These are phyloP conservation scores for Rhagoletis zephyria DNA, from an alignment of 1,140 invertebrate genomes.

Conservation along the genomic window DNA sequence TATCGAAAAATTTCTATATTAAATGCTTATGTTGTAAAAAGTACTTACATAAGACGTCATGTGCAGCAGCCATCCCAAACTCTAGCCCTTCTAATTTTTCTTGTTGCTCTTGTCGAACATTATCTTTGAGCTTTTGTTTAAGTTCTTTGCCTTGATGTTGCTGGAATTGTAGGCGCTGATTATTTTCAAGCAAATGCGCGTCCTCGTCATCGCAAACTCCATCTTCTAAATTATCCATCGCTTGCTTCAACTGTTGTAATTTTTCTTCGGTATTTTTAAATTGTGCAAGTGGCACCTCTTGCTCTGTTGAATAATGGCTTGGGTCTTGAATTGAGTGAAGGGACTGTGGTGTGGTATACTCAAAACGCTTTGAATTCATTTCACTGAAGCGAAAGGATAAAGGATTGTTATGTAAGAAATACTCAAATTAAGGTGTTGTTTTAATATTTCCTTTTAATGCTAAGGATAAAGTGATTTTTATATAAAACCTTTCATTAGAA, in stretches of 20 bases:
- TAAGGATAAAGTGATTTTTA: too few species aligned
- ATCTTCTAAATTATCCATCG: neutral
- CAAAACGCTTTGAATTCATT: neutral
- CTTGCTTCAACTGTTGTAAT: neutral
- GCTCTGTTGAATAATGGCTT: neutral
- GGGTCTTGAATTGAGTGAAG: neutral
- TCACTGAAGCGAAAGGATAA: neutral
- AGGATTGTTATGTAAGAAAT: too few species aligned
- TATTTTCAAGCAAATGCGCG: neutral
- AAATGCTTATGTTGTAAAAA: too few species aligned
- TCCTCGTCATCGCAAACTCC: neutral
- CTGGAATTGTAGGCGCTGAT: neutral
- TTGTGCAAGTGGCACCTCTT: neutral
- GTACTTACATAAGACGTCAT: too few species aligned
- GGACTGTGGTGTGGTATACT: neutral
- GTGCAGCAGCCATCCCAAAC: neutral
- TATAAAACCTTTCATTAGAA: too few species aligned
- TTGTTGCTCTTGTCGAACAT: neutral
- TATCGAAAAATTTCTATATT: too few species aligned
- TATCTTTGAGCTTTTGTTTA: neutral
- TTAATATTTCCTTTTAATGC: too few species aligned
- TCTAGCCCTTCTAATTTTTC: neutral
- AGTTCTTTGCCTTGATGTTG: neutral
- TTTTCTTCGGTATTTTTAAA: neutral
- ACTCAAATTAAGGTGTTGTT: too few species aligned